Evolutionary conservation across 2,797 vertebrate genomes (phyloP).

Genomic region (Lophius americanus): DNA sequence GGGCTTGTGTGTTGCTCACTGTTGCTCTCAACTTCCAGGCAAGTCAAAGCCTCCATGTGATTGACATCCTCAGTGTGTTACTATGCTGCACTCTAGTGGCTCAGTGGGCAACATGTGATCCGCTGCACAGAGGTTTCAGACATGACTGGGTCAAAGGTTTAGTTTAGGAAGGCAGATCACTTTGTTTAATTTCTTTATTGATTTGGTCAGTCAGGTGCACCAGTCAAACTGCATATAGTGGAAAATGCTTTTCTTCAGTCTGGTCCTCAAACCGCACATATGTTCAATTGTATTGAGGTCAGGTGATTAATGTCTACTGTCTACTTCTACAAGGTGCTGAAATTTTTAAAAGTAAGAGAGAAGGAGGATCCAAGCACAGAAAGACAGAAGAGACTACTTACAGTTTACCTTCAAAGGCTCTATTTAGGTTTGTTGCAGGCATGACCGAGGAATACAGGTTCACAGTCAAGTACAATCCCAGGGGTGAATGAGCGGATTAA

Average conservation of each 20-base stretch:
- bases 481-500: no score
- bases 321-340: neutral
- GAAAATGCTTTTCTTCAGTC: neutral
- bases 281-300: no score
- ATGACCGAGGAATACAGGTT: neutral
- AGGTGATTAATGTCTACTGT: neutral
- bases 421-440: neutral
- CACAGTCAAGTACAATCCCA: neutral
- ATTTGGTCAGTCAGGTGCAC: no score
- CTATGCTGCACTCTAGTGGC: slow-evolving; percentile 58
- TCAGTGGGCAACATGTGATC: neutral
- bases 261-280: neutral
- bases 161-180: no score
- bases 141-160: no score
- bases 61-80: neutral
- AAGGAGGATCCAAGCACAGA: neutral
- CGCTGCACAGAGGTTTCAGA: no score
- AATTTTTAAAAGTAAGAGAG: neutral
- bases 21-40: slow-evolving; percentile 90
- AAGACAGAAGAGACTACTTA: no score
- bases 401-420: neutral
- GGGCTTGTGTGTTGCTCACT: slow-evolving; percentile 85
- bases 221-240: no score
- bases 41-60: neutral
- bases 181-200: no score